Percentiles rank a stretch among this genome's conserved stretches.
These are phyloP conservation scores for Venustoraphidia nigricollis DNA, from an alignment of 2,888 invertebrate species.

Conservation along the genomic window DNA sequence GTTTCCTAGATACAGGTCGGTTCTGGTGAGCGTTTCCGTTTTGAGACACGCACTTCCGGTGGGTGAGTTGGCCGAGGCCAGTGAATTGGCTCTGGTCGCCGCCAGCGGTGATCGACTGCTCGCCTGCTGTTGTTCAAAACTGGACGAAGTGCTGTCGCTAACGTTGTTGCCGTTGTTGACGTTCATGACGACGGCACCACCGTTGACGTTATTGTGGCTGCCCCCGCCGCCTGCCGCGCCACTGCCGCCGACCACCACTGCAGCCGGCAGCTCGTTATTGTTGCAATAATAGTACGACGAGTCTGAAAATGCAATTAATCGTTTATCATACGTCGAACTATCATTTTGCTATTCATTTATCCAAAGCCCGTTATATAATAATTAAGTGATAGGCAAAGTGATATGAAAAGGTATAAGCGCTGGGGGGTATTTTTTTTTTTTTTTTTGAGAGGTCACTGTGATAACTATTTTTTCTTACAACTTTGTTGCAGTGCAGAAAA, in stretches of 20 bases:
- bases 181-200: too few relatives aligned
- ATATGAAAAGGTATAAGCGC: too few relatives aligned
- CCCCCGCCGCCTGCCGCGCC: too few relatives aligned
- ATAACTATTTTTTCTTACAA: too few relatives aligned
- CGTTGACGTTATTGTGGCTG: too few relatives aligned
- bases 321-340: too few relatives aligned
- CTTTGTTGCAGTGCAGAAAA: too few relatives aligned
- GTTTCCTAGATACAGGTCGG: constrained; percentile 22
- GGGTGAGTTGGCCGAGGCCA: constrained; percentile 54
- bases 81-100: constrained; percentile 52
- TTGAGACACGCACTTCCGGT: constrained; percentile 56
- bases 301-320: constrained; percentile 27
- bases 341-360: too few relatives aligned
- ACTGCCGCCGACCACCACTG: constrained; percentile 15
- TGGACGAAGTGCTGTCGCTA: constrained; percentile 11
- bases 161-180: constrained; percentile 8
- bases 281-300: constrained; percentile 48
- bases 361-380: too few relatives aligned
- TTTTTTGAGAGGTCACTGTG: too few relatives aligned
- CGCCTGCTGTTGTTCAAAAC: constrained; percentile 26
- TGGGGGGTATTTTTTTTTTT: too few relatives aligned
- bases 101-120: constrained; percentile 53
- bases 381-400: too few relatives aligned
- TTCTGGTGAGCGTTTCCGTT: constrained; percentile 31
- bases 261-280: constrained; percentile 22